Base-by-base conservation (phyloP, 37 sponge, comb jelly and placozoan genomes). In the Beroe ovata region DNA sequence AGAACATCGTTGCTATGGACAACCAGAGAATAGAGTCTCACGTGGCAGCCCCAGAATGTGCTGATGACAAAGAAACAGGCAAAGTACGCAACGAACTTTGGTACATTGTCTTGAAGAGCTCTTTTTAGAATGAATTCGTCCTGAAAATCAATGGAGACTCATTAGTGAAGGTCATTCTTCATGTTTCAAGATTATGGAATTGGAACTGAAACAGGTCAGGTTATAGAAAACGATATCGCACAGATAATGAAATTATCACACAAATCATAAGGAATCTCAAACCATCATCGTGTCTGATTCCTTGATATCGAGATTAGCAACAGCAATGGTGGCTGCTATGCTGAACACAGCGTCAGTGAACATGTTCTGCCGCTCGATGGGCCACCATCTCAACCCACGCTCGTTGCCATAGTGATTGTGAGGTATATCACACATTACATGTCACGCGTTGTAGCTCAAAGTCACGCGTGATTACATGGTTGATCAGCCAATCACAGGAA, bases 61-160 rank as follows among this genome's bases (percentile, higher is more conserved):
- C 84, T 77, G 84, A 77, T 42, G n/a, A 77, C 54, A 26, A 77
- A 42, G 84, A 77, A 77, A 36, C 84, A 77, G 47, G 84, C 84
- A 20, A 77, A 77, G 84, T 77, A 77, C 29, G 84, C 84, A 16
- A 77, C 84, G 41, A 77, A 77, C 84, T 77, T 77, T 6, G 84
- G 84, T 3, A 77, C 41, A 29, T 77, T 30, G n/a, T 77, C 84
- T 8, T 32, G 28, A 1, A 77, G 54, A 3, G 84, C 84, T 0
- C 3, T 23, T 20, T 77, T 16, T 1, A 77, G 54, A 19, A 77
- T 20, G n/a, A 77, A 77, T 8, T 23, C 54, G 0, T 77, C 84
- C 84, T 77, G 84, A 11, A 47, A 47, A 47, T 47, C n/a, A n/a
- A 11, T 47, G 54, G 11, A 11, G 54, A 47, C 11, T 47, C 54